Conservation (phyloP, 1,140 invertebrate species). For the Arion vulgaris region DNA sequence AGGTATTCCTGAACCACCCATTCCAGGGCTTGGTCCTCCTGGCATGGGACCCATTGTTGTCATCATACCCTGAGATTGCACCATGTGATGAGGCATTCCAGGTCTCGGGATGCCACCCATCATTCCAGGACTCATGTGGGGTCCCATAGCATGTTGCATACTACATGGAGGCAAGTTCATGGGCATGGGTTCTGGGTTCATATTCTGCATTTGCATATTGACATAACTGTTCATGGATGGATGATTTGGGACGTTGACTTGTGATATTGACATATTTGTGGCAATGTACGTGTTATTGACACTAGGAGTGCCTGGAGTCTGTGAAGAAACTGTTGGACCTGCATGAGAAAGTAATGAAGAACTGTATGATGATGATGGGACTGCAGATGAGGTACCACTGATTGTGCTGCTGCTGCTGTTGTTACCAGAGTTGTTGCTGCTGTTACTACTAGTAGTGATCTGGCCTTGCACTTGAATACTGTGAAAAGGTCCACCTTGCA, state of each 20-base stretch:
- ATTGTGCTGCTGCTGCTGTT: constrained; percentile 42
- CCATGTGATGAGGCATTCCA: constrained; percentile 35
- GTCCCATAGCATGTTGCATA: constrained; percentile 8
- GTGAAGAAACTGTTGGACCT: constrained; percentile 9
- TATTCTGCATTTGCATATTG: constrained; percentile 62
- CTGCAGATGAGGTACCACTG: constrained; percentile 26
- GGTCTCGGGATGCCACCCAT: constrained; percentile 61
- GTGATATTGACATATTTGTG: constrained; percentile 75
- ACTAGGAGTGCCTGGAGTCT: constrained; percentile 63
- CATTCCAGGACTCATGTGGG: constrained; percentile 66
- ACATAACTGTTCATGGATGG: constrained; percentile 43
- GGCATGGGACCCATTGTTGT: background rate
- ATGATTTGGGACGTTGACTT: constrained; percentile 64
- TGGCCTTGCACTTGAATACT: constrained; percentile 71
- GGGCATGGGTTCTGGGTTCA: constrained; percentile 43
- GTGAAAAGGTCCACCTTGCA: constrained; percentile 72
- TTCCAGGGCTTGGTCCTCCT: background rate
- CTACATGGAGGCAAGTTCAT: constrained; percentile 23
- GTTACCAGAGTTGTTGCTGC: constrained; percentile 25
- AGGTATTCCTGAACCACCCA: constrained; percentile 25
- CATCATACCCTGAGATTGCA: constrained; percentile 41
- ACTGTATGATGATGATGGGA: constrained; percentile 41
- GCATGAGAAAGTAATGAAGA: constrained; percentile 20
- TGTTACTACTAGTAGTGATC: constrained; percentile 36
- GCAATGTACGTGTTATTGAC: constrained; percentile 76